Conservation (phyloP, 2,888 invertebrate species). For the Drosophila infuscata region DNA sequence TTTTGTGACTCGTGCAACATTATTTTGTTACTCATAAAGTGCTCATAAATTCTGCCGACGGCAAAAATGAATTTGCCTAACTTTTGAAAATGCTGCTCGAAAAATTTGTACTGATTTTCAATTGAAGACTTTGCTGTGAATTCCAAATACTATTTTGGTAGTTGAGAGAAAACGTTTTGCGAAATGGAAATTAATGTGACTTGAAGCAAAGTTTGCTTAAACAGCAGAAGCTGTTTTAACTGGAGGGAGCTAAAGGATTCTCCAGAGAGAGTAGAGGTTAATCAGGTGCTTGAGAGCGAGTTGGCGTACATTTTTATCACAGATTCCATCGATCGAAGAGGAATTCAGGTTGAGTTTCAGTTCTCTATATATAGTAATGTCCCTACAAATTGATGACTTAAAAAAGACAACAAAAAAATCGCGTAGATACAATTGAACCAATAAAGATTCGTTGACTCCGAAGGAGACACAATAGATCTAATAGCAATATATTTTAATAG, state of each 20-base stretch:
- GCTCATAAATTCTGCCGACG: slow-evolving; percentile 37
- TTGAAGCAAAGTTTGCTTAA: not conserved
- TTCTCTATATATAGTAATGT: not conserved
- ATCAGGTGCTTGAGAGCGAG: not conserved
- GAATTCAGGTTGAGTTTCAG: not conserved
- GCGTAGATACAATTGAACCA: not conserved
- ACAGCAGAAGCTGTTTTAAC: not conserved
- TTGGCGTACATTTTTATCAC: not conserved
- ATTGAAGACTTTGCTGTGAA: not conserved
- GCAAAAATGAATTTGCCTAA: slow-evolving; percentile 15
- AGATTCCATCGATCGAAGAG: not conserved
- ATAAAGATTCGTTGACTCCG: not conserved
- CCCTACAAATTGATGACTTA: not conserved
- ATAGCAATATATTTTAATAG: too few species aligned
- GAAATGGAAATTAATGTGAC: not conserved
- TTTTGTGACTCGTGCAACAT: slow-evolving; percentile 8
- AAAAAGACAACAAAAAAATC: not conserved
- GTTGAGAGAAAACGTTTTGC: not conserved
- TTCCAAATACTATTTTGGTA: not conserved
- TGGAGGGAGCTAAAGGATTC: not conserved
- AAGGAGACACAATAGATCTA: not conserved
- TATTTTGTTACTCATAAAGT: not conserved
- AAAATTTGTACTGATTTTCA: not conserved
- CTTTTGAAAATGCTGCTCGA: not conserved
- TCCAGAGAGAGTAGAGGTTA: not conserved